Conservation (phyloP, 2,113 vertebrate species). For the Aptenodytes forsteri region DNA sequence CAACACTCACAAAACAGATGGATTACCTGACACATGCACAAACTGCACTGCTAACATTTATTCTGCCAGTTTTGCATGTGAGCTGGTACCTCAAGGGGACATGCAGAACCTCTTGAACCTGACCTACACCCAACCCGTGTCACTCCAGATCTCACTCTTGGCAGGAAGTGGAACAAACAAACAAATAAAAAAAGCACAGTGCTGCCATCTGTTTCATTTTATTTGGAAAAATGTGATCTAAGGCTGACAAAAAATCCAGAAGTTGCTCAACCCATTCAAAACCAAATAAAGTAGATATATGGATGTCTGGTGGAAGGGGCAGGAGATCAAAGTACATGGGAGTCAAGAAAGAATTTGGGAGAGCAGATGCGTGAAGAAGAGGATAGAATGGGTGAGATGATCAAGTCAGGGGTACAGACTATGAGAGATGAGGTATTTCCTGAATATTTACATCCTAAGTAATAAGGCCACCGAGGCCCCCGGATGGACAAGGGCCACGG, state of each 20-base stretch:
- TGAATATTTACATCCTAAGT: background rate
- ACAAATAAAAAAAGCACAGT: background rate
- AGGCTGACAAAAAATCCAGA: background rate
- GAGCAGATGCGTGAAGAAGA: background rate
- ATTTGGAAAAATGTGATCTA: background rate
- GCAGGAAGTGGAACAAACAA: background rate
- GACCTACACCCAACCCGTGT: background rate
- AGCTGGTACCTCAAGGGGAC: background rate
- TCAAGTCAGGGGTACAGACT: background rate
- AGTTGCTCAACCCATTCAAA: background rate
- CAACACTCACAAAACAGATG: background rate
- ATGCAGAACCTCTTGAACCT: background rate
- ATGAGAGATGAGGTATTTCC: background rate
- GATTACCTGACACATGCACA: background rate
- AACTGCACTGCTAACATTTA: background rate
- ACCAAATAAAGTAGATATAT: background rate
- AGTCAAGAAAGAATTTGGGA: background rate
- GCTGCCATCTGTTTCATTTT: background rate
- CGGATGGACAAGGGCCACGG: background rate
- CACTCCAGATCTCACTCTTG: background rate
- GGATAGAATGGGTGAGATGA: background rate
- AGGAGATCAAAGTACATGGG: background rate
- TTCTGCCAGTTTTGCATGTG: background rate
- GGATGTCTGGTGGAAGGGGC: background rate
- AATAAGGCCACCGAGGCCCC: accelerated